Evolutionary conservation across 2,797 vertebrate species (phyloP).

Genomic region (Crax fasciolata): DNA sequence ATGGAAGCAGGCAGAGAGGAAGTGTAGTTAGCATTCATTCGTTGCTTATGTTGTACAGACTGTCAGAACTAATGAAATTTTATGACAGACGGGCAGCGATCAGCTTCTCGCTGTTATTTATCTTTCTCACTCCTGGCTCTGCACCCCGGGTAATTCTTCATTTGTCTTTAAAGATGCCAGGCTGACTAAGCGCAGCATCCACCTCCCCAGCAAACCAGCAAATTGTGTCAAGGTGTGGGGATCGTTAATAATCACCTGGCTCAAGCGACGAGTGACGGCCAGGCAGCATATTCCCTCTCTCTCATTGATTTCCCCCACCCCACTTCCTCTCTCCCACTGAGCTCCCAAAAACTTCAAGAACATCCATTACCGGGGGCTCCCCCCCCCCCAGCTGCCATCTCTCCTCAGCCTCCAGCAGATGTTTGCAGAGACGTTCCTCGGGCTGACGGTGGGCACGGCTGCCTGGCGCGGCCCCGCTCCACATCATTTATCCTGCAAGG

Average conservation of each 20-base stretch:
- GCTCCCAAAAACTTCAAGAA: constrained; percentile 71
- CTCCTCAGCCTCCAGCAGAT: constrained; percentile 28
- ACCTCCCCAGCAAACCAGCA: constrained; percentile 85
- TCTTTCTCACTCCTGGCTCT: constrained; percentile 76
- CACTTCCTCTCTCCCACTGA: constrained; percentile 44
- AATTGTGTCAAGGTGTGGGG: constrained; percentile 87
- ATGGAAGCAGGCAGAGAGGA: constrained; percentile 63
- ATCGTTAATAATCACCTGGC: constrained; percentile 88
- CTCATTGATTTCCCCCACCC: not conserved
- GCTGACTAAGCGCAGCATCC: constrained; percentile 87
- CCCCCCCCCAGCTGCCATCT: not conserved
- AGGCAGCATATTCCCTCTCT: constrained; percentile 70
- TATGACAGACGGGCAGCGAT: constrained; percentile 80
- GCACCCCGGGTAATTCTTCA: constrained; percentile 78
- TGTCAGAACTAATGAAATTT: constrained; percentile 84
- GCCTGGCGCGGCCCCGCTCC: not conserved
- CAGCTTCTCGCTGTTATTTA: constrained; percentile 80
- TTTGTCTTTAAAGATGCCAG: constrained; percentile 83
- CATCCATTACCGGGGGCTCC: constrained; percentile 7
- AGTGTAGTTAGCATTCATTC: constrained; percentile 75
- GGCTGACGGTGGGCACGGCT: not conserved
- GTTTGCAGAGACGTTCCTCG: constrained; percentile 35
- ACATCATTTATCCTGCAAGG: constrained; percentile 53
- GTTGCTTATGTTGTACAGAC: constrained; percentile 78
- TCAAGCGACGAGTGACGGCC: constrained; percentile 83